Evolutionary conservation across 2,888 invertebrate species (phyloP), one percentile per base, ranked within the genome.

Genomic region (Biston betularia): DNA sequence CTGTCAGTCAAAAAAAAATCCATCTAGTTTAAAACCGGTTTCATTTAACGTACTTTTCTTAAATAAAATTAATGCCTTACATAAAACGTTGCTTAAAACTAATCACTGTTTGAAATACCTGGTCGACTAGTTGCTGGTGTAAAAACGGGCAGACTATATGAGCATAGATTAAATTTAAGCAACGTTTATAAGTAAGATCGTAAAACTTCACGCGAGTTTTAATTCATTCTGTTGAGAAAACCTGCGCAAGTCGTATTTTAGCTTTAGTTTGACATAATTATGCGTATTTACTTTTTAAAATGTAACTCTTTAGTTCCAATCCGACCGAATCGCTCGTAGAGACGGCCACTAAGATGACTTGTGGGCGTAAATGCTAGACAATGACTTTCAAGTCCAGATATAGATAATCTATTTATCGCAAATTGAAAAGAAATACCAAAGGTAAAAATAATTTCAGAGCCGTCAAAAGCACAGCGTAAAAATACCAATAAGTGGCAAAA

Each of bases 311-410:
- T 8, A 7, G 0, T 46, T n/a, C 4, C 11, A 14, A 38, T 4
- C 42, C 24, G 40, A 6, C 15, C 1, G 0, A 54, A 44, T 12
- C 24, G 42, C 40, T 3, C 14, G 6, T 44, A 54, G 33, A 54
- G 24, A 42, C 33, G 54, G 12, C 24, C 12, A 24, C 42, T 42
- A 54, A 54, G 4, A 6, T 15, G 7, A n/a, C 7, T 33, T 33
- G 54, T 54, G 42, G 54, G 54, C 42, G 54, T 54, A 54, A 54
- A 54, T 42, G 54, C 14, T 53, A 53, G 9, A 10, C 54, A 54
- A 54, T 54, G 54, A 54, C 54, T 54, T 42, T 54, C 54, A 54
- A 54, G 54, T 54, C n/a, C 7, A 24, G 24, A 42, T 44, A 54
- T 40, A 53, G 40, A 54, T 42, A 54, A 54, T 44, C 42, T 54